Base-by-base conservation (phyloP, 2,113 vertebrate genomes). In the Labeo rohita region DNA sequence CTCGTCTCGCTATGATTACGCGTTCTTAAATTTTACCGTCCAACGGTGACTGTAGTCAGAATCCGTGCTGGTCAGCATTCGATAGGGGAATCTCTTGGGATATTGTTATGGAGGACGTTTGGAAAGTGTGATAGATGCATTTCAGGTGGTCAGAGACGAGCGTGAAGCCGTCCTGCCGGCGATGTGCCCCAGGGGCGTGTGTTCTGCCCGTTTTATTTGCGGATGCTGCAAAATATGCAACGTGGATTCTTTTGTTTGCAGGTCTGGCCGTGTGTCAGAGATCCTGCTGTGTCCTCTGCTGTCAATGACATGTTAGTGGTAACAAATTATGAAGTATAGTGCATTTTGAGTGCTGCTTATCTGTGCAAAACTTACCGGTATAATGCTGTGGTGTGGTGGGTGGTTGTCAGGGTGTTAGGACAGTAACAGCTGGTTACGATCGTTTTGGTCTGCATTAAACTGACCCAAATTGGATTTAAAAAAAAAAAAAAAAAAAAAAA, bases 71-170 rank as follows among this genome's bases (percentile, higher is more conserved):
- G 28, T 79, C 56, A 5, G 70, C 18, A 63, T 61, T n/a, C 56
- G 63, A 45, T 61, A 28, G 28, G 77, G 56, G 84, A 75, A 78
- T 90, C 89, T 90, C 87, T 23, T 34, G 85, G 79, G 82, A 81
- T 83, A 79, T 84, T 84, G 70, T 82, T 90, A 88, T 43, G 39
- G 70, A 75, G 63, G 28, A 21, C 49, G 28, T 86, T 66, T 74
- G 36, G 77, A 59, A 56, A 81, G 84, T 78, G 34, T 79, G 83
- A 86, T 86, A 50, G 74, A 88, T 83, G 84, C 76, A 88, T 87
- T 81, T 89, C 74, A 86, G 84, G 84, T 86, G 73, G 84, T 89
- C 84, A 84, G 85, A 88, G 70, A 56, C 18, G 68, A 70, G 81
- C 52, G 84, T 65, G 63, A 61, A 74, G 45, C 78, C 66, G 59